A percentile compares a stretch with the other conserved stretches of the same genome.
Evolutionary conservation across 2,113 vertebrate genomes (phyloP).

Genomic region (Hippoglossus stenolepis): DNA sequence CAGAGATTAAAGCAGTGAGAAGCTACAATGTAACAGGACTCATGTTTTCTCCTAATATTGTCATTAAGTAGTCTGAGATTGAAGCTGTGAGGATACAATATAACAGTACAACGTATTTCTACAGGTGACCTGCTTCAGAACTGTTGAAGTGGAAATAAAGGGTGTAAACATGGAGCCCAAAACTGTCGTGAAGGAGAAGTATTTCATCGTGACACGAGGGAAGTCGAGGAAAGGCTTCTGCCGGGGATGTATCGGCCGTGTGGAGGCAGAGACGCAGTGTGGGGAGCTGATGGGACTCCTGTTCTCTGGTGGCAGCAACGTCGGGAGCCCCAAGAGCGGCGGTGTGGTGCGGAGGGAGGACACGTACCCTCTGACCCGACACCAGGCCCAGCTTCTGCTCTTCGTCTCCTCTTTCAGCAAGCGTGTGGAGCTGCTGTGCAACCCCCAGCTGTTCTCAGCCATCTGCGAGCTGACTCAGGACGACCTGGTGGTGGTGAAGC

Average conservation of each 20-base stretch:
- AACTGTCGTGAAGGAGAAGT: conserved; percentile 56
- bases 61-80: too few species aligned
- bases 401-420: conserved; percentile 65
- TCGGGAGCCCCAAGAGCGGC: conserved; percentile 58
- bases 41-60: too few species aligned
- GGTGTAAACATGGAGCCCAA: conserved; percentile 64
- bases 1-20: neutral
- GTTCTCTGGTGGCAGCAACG: conserved; percentile 47
- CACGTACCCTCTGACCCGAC: conserved; percentile 72
- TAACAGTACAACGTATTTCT: neutral
- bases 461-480: conserved; percentile 79
- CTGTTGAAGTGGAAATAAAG: neutral
- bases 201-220: conserved; percentile 79
- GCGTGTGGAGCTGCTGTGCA: conserved; percentile 80
- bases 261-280: conserved; percentile 64
- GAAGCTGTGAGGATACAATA: neutral
- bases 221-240: conserved; percentile 76
- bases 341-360: conserved; percentile 71
- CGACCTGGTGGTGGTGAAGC: conserved; percentile 80
- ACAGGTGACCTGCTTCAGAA: neutral
- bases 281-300: conserved; percentile 75
- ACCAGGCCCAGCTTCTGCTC: conserved; percentile 84
- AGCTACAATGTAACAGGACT: neutral
- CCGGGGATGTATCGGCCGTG: conserved; percentile 78
- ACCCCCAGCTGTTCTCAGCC: conserved; percentile 81